phyloP scores from a whole-genome alignment of 1,140 invertebrate genomes.

The Drosophila kurseongensis region DNA sequence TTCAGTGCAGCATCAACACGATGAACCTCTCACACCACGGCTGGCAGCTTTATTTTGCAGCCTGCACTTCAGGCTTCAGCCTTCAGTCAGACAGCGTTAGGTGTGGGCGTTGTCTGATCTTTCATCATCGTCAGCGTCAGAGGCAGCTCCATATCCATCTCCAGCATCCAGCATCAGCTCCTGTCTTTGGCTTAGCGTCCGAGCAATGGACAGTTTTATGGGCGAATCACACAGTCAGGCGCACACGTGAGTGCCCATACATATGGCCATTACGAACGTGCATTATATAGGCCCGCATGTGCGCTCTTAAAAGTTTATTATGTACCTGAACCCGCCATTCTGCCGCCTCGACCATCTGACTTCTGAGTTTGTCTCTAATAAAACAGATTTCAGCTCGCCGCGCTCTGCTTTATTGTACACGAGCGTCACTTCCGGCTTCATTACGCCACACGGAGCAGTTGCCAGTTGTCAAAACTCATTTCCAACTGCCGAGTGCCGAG shows the following conservation, averaged over 20 bases:
- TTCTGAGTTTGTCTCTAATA: conserved; percentile 54
- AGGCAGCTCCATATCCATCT: conserved; percentile 27
- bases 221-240: conserved; percentile 24
- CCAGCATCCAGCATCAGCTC: conserved; percentile 1
- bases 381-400: conserved; percentile 50
- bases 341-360: conserved; percentile 18
- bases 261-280: conserved; percentile 30
- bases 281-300: conserved; percentile 58
- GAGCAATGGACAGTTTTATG: conserved; percentile 68
- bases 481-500: conserved; percentile 31
- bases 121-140: conserved; percentile 72
- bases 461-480: conserved; percentile 66
- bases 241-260: conserved; percentile 17
- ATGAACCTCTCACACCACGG: conserved; percentile 39
- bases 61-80: conserved; percentile 58
- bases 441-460: conserved; percentile 55
- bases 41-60: conserved; percentile 56
- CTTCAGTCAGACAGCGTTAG: conserved; percentile 55
- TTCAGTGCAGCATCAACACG: conserved; percentile 21
- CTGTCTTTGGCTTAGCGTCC: conserved; percentile 44
- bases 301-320: conserved; percentile 60
- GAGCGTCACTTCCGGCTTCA: conserved; percentile 70
- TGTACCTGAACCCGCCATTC: conserved; percentile 39
- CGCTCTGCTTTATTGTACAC: conserved; percentile 53
- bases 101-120: conserved; percentile 76